A percentile compares a stretch with the other conserved stretches of the same genome.
Evolutionary conservation across 1,140 invertebrate species (phyloP).

Genomic region (Streblospio benedicti): DNA sequence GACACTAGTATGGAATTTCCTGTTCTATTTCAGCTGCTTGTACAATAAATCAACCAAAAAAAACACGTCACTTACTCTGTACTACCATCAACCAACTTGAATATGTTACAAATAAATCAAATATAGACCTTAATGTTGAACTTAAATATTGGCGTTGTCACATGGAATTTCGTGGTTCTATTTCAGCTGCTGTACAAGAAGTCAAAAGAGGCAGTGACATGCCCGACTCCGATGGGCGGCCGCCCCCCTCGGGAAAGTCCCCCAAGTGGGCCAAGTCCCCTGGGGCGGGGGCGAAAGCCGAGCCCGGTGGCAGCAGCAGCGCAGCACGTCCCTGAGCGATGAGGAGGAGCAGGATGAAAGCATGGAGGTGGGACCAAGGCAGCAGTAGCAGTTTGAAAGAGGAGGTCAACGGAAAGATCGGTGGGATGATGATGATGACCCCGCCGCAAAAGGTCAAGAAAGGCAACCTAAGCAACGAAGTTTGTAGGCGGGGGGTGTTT

Average conservation of each 20-base stretch:
- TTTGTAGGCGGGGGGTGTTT: background rate
- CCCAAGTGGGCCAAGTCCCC: background rate
- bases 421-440: slow-evolving; percentile 19
- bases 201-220: slow-evolving; percentile 38
- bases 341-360: too few relatives aligned
- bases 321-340: too few relatives aligned
- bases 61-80: background rate
- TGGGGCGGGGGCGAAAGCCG: too few relatives aligned
- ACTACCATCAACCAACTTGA: background rate
- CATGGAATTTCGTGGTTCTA: background rate
- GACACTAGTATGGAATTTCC: background rate
- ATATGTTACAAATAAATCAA: background rate
- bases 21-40: background rate
- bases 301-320: too few relatives aligned
- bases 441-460: slow-evolving; percentile 9
- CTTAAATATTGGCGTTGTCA: background rate
- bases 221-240: slow-evolving; percentile 23
- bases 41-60: background rate
- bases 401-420: slow-evolving; percentile 10
- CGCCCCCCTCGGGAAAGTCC: background rate
- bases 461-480: background rate
- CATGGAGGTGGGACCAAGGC: too few relatives aligned
- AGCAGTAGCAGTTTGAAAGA: slow-evolving; percentile 20
- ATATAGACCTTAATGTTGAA: background rate
- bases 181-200: slow-evolving; percentile 34